Percentiles rank a stretch among this genome's conserved stretches.
Evolutionary conservation across 2,888 invertebrate genomes (phyloP).

Genomic region (Drosophila sordidapex): DNA sequence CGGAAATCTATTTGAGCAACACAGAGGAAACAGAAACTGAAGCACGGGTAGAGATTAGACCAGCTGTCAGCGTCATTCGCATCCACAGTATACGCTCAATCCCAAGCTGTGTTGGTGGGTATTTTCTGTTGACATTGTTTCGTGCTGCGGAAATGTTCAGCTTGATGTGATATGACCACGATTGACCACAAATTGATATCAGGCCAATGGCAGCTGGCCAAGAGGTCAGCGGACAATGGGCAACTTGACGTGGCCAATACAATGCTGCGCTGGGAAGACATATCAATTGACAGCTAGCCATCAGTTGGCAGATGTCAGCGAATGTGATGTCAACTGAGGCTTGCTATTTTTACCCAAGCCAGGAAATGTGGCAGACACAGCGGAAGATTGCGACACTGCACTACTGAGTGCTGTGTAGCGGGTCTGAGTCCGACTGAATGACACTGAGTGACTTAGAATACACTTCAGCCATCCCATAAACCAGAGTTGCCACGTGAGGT

Average conservation of each 20-base stretch:
- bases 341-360: conserved; percentile 33
- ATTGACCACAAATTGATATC: conserved; percentile 74
- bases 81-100: conserved; percentile 8
- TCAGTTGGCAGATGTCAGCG: conserved; percentile 35
- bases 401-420: conserved; percentile 14
- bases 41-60: conserved; percentile 46
- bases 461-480: background rate
- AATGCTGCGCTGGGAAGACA: conserved; percentile 10
- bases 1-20: conserved; percentile 24
- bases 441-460: conserved; percentile 19
- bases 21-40: background rate
- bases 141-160: conserved; percentile 45
- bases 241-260: conserved; percentile 13
- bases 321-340: conserved; percentile 47
- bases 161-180: conserved; percentile 41
- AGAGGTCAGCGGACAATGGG: conserved; percentile 28
- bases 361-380: conserved; percentile 39
- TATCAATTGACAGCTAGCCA: conserved; percentile 36
- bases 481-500: conserved; percentile 15
- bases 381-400: conserved; percentile 45
- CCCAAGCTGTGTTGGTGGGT: background rate
- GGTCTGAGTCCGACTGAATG: conserved; percentile 3
- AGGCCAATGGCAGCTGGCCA: conserved; percentile 21
- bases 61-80: conserved; percentile 59
- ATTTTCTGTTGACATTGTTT: conserved; percentile 1